Percentiles rank a stretch among this genome's conserved stretches.
These are phyloP conservation scores for Phyllostomus hastatus DNA, from an alignment of 2,113 vertebrate species.

Conservation along the genomic window DNA sequence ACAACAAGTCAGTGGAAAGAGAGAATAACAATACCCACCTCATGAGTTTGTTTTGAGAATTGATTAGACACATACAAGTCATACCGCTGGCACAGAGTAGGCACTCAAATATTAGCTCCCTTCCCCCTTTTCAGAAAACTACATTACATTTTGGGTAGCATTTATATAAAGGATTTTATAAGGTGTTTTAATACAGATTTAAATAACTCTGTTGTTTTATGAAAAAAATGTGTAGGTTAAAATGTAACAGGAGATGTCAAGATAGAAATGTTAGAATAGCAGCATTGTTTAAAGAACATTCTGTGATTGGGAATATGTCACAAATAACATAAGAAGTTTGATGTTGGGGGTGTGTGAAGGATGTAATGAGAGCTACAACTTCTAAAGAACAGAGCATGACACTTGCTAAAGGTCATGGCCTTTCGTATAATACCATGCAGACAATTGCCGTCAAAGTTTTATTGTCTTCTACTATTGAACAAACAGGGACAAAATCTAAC, in stretches of 20 bases:
- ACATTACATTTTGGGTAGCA: neutral
- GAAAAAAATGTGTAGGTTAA: neutral
- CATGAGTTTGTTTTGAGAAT: neutral
- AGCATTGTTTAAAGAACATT: neutral
- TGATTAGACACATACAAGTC: neutral
- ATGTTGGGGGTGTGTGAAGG: neutral
- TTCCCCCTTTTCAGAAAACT: neutral
- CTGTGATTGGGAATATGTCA: neutral
- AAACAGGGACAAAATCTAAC: neutral
- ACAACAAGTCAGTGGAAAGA: neutral
- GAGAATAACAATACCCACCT: neutral
- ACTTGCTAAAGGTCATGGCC: neutral
- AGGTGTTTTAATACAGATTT: neutral
- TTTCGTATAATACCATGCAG: neutral
- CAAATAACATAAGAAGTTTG: neutral
- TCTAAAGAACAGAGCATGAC: neutral
- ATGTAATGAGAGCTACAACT: neutral
- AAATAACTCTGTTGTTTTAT: neutral
- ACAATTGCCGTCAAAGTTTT: neutral
- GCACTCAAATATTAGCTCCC: neutral
- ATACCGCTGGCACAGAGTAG: neutral
- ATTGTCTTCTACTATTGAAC: neutral
- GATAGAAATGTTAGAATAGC: neutral
- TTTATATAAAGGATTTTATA: neutral
- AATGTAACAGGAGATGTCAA: neutral